phyloP scores from a whole-genome alignment of 2,113 vertebrate species.

The Cygnus atratus region DNA sequence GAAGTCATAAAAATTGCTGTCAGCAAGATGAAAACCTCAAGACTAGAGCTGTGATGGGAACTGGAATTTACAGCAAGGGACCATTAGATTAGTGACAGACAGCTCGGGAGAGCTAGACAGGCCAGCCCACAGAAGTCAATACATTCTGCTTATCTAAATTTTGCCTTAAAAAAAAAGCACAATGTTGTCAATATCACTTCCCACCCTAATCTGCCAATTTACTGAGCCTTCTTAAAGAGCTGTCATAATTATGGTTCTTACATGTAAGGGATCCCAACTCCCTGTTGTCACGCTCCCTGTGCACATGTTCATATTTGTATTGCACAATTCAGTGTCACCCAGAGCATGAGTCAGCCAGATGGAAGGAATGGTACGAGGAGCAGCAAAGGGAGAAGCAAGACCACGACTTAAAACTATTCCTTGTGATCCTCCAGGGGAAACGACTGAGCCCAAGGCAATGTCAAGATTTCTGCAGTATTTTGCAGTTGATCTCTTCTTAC shows the following conservation, averaged over 20 bases:
- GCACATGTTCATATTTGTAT: fast-evolving
- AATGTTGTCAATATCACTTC: not conserved
- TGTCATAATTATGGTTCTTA: not conserved
- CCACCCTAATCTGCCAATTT: not conserved
- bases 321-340: not conserved
- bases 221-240: not conserved
- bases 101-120: not conserved
- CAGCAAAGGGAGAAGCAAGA: not conserved
- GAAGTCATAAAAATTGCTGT: not conserved
- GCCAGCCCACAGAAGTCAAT: not conserved
- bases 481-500: not conserved
- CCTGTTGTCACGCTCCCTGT: not conserved
- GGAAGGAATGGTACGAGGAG: not conserved
- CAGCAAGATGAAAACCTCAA: slow-evolving; percentile 19
- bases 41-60: not conserved
- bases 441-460: fast-evolving
- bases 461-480: not conserved
- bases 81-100: not conserved
- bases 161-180: slow-evolving; percentile 4
- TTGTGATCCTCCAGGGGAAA: not conserved
- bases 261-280: not conserved
- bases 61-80: not conserved
- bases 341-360: not conserved
- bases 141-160: not conserved
- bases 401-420: not conserved